A percentile compares a stretch with the other conserved stretches of the same genome.
Evolutionary conservation across 2,113 vertebrate genomes (phyloP).

Genomic region (Amphiprion ocellaris): DNA sequence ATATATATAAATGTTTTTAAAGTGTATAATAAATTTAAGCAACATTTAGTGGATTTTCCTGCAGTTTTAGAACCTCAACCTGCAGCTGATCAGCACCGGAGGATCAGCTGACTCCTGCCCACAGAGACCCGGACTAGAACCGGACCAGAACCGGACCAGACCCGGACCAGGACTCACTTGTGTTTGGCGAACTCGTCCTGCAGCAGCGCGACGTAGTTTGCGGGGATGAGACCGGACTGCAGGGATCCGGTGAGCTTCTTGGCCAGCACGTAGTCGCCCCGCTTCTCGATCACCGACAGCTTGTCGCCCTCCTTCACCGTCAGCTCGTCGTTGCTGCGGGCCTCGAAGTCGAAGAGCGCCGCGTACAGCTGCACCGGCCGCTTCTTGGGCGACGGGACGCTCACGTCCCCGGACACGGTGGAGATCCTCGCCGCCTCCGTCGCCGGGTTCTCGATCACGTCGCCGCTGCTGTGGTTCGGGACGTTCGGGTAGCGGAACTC

Average conservation of each 20-base stretch:
- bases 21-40: no score
- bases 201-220: slow-evolving; percentile 88
- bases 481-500: slow-evolving; percentile 69
- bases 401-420: slow-evolving; percentile 82
- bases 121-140: no score
- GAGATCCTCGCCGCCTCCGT: slow-evolving; percentile 71
- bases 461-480: slow-evolving; percentile 44
- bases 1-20: no score
- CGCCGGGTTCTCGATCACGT: slow-evolving; percentile 71
- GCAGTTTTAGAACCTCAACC: no score
- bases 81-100: neutral
- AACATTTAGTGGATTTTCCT: no score
- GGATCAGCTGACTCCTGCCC: neutral
- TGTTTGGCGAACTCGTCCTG: slow-evolving; percentile 87
- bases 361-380: slow-evolving; percentile 84
- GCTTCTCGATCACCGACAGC: slow-evolving; percentile 89
- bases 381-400: slow-evolving; percentile 80
- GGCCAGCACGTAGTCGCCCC: slow-evolving; percentile 89
- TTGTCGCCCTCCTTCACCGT: slow-evolving; percentile 89
- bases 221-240: slow-evolving; percentile 88
- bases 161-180: slow-evolving; percentile 84
- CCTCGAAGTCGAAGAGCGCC: slow-evolving; percentile 89
- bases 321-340: slow-evolving; percentile 88
- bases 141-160: neutral
- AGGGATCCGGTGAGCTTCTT: slow-evolving; percentile 87